Conservation (phyloP, 2,888 invertebrate species). For the Electrophaes corylata region DNA sequence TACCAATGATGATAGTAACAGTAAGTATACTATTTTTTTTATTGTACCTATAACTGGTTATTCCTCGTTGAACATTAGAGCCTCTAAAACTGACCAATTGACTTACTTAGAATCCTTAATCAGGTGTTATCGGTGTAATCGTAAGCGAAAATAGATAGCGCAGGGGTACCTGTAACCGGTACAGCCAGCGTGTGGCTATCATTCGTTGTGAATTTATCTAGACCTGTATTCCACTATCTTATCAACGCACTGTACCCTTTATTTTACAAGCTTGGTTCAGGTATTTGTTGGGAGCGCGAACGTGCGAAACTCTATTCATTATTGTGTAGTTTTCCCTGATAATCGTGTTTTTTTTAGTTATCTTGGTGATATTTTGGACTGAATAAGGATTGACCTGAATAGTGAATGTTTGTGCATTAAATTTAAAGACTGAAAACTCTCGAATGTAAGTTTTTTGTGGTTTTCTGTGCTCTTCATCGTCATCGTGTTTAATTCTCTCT, state of each 20-base stretch:
- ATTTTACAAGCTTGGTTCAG: slow-evolving; percentile 63
- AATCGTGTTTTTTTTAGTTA: slow-evolving; percentile 14
- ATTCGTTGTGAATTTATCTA: slow-evolving; percentile 79
- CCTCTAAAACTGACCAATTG: not conserved
- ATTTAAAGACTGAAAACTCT: slow-evolving; percentile 31
- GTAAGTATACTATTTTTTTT: no score
- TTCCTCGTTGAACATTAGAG: not conserved
- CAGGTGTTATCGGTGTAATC: slow-evolving; percentile 72
- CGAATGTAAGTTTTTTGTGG: slow-evolving; percentile 43
- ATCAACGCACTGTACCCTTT: slow-evolving; percentile 66
- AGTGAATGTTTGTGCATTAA: slow-evolving; percentile 21
- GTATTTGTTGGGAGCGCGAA: slow-evolving; percentile 58
- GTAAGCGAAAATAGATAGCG: slow-evolving; percentile 68
- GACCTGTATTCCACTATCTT: slow-evolving; percentile 82
- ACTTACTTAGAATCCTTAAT: slow-evolving; percentile 45
- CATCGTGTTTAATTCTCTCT: not conserved
- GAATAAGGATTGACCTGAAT: slow-evolving; percentile 10
- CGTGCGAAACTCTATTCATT: slow-evolving; percentile 3
- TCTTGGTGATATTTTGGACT: slow-evolving; percentile 14
- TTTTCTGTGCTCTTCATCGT: not conserved
- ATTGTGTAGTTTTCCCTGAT: not conserved
- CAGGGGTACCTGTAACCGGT: slow-evolving; percentile 6
- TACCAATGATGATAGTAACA: no score
- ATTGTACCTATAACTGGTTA: no score
- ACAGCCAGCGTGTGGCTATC: slow-evolving; percentile 57